Evolutionary conservation across 2,888 invertebrate species (phyloP).

Genomic region (Entomobrya multifasciata): DNA sequence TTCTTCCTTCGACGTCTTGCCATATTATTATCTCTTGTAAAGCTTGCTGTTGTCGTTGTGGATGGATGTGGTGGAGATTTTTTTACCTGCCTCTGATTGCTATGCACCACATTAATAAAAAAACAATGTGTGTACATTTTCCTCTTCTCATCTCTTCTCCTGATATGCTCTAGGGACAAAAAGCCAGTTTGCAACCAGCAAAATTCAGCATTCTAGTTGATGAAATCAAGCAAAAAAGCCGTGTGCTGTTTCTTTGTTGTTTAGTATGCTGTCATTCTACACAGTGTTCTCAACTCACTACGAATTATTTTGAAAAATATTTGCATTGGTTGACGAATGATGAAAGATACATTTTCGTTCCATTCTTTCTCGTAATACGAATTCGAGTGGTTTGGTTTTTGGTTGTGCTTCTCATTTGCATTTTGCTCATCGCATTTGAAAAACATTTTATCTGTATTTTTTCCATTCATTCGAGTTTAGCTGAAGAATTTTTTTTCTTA

Average conservation of each 20-base stretch:
- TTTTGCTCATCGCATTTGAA: constrained; percentile 8
- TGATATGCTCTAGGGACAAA: constrained; percentile 69
- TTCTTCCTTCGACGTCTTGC: neutral
- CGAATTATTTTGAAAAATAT: neutral
- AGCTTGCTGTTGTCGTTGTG: neutral
- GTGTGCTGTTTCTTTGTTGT: constrained; percentile 29
- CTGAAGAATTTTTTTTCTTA: neutral
- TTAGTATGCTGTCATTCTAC: constrained; percentile 41
- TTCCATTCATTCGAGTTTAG: constrained; percentile 17
- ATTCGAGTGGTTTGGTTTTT: neutral
- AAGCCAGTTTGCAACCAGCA: constrained; percentile 70
- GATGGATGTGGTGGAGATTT: constrained; percentile 22
- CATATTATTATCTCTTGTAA: too few relatives aligned
- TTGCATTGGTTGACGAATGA: too few relatives aligned
- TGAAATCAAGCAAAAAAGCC: constrained; percentile 25
- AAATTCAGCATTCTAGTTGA: constrained; percentile 59
- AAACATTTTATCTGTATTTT: constrained; percentile 23
- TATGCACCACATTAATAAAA: constrained; percentile 12
- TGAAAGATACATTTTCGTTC: neutral
- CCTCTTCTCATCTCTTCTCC: constrained; percentile 15
- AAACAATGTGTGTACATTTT: constrained; percentile 42
- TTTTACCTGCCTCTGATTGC: neutral
- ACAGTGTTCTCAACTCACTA: neutral
- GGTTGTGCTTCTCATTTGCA: constrained; percentile 46
- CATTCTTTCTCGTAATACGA: constrained; percentile 27